Evolutionary conservation across 2,888 invertebrate species (phyloP).

Genomic region (Latheticus oryzae): DNA sequence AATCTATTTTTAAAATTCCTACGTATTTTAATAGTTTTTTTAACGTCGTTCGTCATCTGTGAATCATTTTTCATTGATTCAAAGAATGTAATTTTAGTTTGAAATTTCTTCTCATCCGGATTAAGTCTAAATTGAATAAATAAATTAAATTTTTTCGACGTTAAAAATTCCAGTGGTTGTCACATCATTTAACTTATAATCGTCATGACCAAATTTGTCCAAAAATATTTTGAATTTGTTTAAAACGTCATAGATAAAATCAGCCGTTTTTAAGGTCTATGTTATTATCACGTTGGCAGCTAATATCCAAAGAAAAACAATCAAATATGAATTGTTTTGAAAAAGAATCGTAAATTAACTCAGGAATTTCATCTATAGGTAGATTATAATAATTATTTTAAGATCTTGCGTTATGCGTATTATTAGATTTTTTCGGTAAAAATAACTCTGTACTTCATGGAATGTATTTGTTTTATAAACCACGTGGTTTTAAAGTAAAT

Average conservation of each 20-base stretch:
- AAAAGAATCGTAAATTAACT: constrained; percentile 19
- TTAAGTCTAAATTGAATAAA: too few species aligned
- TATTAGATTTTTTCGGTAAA: constrained; percentile 36
- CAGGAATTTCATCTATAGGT: constrained; percentile 25
- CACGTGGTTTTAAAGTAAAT: constrained; percentile 17
- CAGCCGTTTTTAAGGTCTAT: too few species aligned
- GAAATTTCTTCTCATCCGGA: neutral
- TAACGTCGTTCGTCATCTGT: constrained; percentile 4
- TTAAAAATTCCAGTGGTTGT: too few species aligned
- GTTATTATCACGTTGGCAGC: constrained; percentile 6
- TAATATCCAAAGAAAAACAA: constrained; percentile 22
- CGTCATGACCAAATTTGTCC: too few species aligned
- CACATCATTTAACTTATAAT: too few species aligned
- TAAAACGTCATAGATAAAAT: constrained; percentile 9
- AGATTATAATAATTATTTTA: constrained; percentile 37
- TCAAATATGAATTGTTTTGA: constrained; percentile 30
- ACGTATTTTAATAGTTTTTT: constrained; percentile 15
- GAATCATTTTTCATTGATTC: too few species aligned
- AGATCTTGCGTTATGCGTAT: constrained; percentile 39
- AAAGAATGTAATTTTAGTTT: too few species aligned
- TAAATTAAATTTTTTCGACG: too few species aligned
- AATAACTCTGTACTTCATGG: constrained; percentile 28
- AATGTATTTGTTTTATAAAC: constrained; percentile 30
- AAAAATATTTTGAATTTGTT: neutral
- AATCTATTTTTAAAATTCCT: constrained; percentile 19